Base-by-base conservation (phyloP, 2,113 vertebrate genomes). In the Cyphomyrus discorhynchus region DNA sequence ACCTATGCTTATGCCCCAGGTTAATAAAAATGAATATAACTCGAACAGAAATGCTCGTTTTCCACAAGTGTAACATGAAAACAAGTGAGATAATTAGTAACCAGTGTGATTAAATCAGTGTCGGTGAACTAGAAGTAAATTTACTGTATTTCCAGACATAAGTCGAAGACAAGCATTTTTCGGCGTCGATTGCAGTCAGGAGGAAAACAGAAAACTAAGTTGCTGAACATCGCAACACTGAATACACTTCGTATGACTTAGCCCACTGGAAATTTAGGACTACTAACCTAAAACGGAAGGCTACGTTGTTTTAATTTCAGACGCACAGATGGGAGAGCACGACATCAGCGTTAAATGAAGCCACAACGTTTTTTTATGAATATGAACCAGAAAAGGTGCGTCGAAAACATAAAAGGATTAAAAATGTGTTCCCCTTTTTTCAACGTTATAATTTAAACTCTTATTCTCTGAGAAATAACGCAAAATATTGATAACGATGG, bases 151-250 rank as follows among this genome's bases (percentile, higher is more conserved):
- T 66, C 3, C 85, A 39, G n/a, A 53, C 47, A 11, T 31, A 35
- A 53, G 27, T 24, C 31, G 13, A 86, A n/a, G 42, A 35, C 70
- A 13, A 35, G 17, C 80, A 47, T 83, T 66, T 88, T 74, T 77
- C 45, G 46, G 42, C 58, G 58, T 74, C 62, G 66, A 66, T 62
- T 88, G 88, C 58, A 66, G 39, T 88, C 46, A 74, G 45, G 21
- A 70, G 53, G 15, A 62, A 42, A n/a, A 88, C 3, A 80, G 82
- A 84, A 84, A 84, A 84, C 45, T 84, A 89, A 89, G 15, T 89
- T 82, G 24, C 10, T n/a, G 47, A 49, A 82, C 70, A 70, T 89
- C 88, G 66, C 3, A 47, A 31, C 62, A 47, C 74, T 8, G 62
- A 47, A n/a, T 47, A 4, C 27, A 70, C 53, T 88, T 31, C 11